These are phyloP conservation scores for Trachelipus rathkii DNA, from an alignment of 1,140 invertebrate genomes.

Conservation along the genomic window DNA sequence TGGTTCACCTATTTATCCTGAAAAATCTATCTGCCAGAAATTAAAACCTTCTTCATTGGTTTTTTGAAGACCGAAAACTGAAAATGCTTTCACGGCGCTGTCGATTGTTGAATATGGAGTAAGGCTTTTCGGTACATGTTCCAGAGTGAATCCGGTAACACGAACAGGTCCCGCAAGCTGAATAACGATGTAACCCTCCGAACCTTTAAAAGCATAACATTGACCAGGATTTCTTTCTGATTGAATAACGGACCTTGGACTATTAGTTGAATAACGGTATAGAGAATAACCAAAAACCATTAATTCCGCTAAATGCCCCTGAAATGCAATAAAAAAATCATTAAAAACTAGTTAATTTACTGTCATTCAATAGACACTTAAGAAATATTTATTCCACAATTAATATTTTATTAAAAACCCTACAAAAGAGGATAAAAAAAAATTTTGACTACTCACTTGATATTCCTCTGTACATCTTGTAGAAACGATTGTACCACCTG, in stretches of 20 bases:
- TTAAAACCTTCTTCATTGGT: constrained; percentile 76
- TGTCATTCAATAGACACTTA: no score
- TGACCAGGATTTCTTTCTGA: constrained; percentile 85
- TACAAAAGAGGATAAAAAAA: no score
- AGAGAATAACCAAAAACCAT: constrained; percentile 77
- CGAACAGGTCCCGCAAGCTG: constrained; percentile 65
- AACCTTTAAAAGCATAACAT: constrained; percentile 96
- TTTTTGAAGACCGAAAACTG: constrained; percentile 74
- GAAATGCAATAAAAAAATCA: not conserved
- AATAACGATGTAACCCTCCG: constrained; percentile 65
- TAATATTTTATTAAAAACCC: no score
- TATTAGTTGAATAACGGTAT: constrained; percentile 73
- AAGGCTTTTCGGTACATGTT: constrained; percentile 76
- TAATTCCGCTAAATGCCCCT: constrained; percentile 61
- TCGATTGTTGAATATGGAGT: constrained; percentile 78
- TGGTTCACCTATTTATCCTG: constrained; percentile 70
- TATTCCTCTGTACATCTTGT: constrained; percentile 91
- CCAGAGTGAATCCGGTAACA: constrained; percentile 81
- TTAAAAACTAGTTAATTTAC: not conserved
- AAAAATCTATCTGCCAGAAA: constrained; percentile 82
- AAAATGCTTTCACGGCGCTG: constrained; percentile 87
- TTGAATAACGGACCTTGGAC: constrained; percentile 82
- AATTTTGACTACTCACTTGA: constrained; percentile 57
- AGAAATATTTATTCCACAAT: no score
- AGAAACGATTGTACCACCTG: constrained; percentile 83